Evolutionary conservation across 37 sponge, comb jelly and placozoan species (phyloP), one percentile per base, ranked within the genome.

Genomic region (Haliclona indistincta): DNA sequence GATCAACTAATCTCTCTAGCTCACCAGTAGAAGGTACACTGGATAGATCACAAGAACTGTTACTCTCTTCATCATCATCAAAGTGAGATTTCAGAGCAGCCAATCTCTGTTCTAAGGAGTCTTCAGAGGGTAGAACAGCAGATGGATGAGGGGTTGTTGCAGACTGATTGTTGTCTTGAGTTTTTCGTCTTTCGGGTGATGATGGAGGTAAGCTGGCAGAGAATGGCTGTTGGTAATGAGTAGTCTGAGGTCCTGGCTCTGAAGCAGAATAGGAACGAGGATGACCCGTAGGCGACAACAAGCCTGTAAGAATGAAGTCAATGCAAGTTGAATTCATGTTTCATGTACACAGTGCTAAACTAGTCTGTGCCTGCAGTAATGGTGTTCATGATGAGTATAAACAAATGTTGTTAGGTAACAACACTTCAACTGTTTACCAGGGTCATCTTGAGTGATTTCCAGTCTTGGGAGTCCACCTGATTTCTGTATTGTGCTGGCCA

Each of bases 381-480:
- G n/a, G n/a, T n/a, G n/a, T n/a, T n/a, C n/a, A n/a, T 47, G 13
- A 47, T 47, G 8, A 47, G 49, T 47, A 47, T 47, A 47, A 47
- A 13, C 13, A 13, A 47, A 47, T 47, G 13, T 47, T 47, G n/a
- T n/a, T n/a, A n/a, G n/a, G n/a, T n/a, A n/a, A n/a, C n/a, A n/a
- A n/a, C 49, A 47, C 49, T 17, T 17, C 13, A 47, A 2, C 63
- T 61, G 25, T 30, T 40, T 23, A 68, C 69, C 32, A 2, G 33
- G 17, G 8, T 75, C 41, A 43, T 71, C 73, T 43, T 70, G 67
- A 36, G 38, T 36, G 28, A 85, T 85, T 20, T 72, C 63, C 0
- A 87, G 43, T 3, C 30, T 34, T 7, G 87, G 87, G 26, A 87
- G 52, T 0, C 67, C 80, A 7, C 81, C 81, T 6, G 71, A 74